Percentiles rank a stretch among this genome's conserved stretches.
Evolutionary conservation across 2,888 invertebrate genomes (phyloP).

Genomic region (Cheilosia pagana): DNA sequence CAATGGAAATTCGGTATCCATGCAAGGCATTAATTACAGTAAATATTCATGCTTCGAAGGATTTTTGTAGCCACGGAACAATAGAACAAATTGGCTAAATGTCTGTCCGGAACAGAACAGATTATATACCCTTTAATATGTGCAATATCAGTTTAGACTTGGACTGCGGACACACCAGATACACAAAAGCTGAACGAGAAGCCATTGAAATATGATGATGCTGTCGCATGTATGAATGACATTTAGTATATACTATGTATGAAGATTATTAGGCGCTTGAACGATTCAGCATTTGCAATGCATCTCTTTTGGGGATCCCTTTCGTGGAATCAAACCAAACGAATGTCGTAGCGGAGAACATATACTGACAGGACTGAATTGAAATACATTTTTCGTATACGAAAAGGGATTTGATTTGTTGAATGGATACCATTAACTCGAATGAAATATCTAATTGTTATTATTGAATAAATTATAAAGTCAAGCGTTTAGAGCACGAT

Average conservation of each 20-base stretch:
- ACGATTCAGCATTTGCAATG: not conserved
- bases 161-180: not conserved
- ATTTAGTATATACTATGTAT: conserved; percentile 17
- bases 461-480: not conserved
- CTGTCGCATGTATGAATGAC: conserved; percentile 36
- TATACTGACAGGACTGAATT: not conserved
- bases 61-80: conserved; percentile 45
- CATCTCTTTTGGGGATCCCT: not conserved
- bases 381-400: not conserved
- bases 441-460: conserved; percentile 1
- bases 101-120: conserved; percentile 25
- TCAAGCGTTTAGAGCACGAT: too few species aligned
- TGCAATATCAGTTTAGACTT: conserved; percentile 33
- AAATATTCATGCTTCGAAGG: conserved; percentile 51
- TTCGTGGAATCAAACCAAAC: not conserved
- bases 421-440: not conserved
- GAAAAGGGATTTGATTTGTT: not conserved
- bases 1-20: conserved; percentile 38
- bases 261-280: conserved; percentile 25
- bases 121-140: conserved; percentile 38
- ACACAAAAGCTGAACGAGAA: not conserved
- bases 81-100: conserved; percentile 43
- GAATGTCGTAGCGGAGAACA: not conserved
- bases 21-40: conserved; percentile 55
- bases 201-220: conserved; percentile 37